Evolutionary conservation across 2,888 invertebrate genomes (phyloP).

Genomic region (Oegoconia quadripuncta): DNA sequence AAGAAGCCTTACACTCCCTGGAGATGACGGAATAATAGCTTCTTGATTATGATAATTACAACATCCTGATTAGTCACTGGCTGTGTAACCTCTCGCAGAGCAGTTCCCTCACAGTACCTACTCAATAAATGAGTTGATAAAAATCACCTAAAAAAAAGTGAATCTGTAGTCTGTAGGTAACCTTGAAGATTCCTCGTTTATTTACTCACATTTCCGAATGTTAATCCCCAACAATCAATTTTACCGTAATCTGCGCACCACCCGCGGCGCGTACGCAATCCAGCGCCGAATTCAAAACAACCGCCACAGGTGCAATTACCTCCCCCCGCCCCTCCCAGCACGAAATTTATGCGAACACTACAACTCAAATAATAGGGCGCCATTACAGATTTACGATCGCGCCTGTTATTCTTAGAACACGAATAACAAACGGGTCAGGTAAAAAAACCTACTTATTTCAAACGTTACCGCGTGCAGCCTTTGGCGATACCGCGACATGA

Average conservation of each 20-base stretch:
- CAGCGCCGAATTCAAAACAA: constrained; percentile 22
- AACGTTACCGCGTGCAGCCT: constrained; percentile 47
- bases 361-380: constrained; percentile 70
- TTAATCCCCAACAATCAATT: constrained; percentile 17
- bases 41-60: too few relatives aligned
- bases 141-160: too few relatives aligned
- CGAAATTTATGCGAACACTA: constrained; percentile 58
- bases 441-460: constrained; percentile 56
- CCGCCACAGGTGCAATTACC: constrained; percentile 43
- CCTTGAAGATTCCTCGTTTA: too few relatives aligned
- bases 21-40: too few relatives aligned
- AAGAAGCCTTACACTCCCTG: too few relatives aligned
- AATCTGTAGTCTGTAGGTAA: too few relatives aligned
- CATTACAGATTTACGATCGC: constrained; percentile 65
- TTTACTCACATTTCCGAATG: too few relatives aligned
- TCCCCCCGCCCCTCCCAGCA: constrained; percentile 31
- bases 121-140: too few relatives aligned
- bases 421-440: constrained; percentile 42
- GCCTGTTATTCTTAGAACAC: constrained; percentile 61
- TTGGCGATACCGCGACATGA: constrained; percentile 42
- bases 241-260: constrained; percentile 31
- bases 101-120: too few relatives aligned
- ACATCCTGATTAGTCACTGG: too few relatives aligned
- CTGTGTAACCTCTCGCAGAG: too few relatives aligned
- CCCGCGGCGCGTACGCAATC: constrained; percentile 49